Conservation (phyloP, 2,113 vertebrate species). For the Dasyornis broadbenti region DNA sequence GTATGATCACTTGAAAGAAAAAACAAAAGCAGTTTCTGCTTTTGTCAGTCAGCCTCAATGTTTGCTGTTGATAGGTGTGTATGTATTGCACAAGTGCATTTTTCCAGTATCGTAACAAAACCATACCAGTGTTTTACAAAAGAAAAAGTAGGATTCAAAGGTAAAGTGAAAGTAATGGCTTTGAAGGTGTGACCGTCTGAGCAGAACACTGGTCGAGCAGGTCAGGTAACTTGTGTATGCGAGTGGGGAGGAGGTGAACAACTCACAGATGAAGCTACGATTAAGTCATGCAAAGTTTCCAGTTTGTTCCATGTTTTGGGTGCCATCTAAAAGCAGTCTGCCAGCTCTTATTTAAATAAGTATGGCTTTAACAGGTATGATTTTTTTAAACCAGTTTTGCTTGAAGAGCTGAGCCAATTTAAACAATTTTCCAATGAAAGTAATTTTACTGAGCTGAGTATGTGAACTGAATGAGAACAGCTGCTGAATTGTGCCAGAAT, state of each 20-base stretch:
- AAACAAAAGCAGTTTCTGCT: neutral
- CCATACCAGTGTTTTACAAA: neutral
- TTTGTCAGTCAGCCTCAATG: neutral
- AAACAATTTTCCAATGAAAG: neutral
- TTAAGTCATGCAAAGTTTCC: neutral
- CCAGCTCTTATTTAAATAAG: neutral
- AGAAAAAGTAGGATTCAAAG: neutral
- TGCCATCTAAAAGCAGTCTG: neutral
- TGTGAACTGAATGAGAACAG: neutral
- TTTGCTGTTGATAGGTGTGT: neutral
- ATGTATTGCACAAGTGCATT: neutral
- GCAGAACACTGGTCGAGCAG: neutral
- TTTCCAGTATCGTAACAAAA: neutral
- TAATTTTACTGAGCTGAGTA: neutral
- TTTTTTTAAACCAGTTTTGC: constrained; percentile 4
- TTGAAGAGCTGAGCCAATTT: neutral
- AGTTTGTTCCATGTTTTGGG: neutral
- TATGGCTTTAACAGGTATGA: neutral
- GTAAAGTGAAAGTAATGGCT: neutral
- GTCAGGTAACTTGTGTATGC: neutral
- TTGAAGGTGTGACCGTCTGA: neutral
- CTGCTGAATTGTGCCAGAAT: neutral
- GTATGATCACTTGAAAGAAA: neutral
- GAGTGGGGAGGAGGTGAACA: neutral
- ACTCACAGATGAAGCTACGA: rapidly evolving